Evolutionary conservation across 2,888 invertebrate species (phyloP).

Genomic region (Dolichopus griseipennis): DNA sequence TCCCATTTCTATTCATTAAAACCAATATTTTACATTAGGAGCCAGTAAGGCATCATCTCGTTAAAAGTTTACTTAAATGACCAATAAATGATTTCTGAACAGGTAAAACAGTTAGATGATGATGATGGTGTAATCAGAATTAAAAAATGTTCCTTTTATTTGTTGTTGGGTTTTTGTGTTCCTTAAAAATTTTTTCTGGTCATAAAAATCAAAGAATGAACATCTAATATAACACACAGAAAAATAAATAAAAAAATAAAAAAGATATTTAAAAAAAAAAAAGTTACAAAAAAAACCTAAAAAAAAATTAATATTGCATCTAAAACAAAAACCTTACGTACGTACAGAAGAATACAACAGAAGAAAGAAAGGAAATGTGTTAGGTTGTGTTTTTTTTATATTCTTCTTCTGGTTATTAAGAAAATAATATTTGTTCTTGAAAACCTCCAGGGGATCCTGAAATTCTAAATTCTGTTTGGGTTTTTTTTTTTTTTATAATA

Average conservation of each 20-base stretch:
- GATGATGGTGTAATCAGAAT: not conserved
- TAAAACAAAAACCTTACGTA: too few relatives aligned
- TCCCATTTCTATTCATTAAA: too few relatives aligned
- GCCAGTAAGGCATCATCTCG: not conserved
- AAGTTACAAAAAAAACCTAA: not conserved
- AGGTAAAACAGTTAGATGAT: constrained; percentile 3
- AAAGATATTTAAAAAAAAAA: not conserved
- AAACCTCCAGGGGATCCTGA: not conserved
- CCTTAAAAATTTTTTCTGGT: not conserved
- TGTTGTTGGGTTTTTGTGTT: not conserved
- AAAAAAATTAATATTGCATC: too few relatives aligned
- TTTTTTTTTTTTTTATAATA: not conserved
- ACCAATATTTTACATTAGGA: too few relatives aligned
- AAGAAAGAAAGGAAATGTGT: not conserved
- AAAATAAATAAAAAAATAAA: not conserved
- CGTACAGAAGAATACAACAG: not conserved
- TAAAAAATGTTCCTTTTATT: not conserved
- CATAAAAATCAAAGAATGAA: too few relatives aligned
- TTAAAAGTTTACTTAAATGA: not conserved
- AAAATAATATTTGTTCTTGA: not conserved
- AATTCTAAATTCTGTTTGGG: not conserved
- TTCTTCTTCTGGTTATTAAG: not conserved
- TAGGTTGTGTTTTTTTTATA: too few relatives aligned
- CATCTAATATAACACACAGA: too few relatives aligned
- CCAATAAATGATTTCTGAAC: not conserved